These are phyloP conservation scores for Stenolophus ochropezus DNA, from an alignment of 2,888 invertebrate species.

Conservation along the genomic window DNA sequence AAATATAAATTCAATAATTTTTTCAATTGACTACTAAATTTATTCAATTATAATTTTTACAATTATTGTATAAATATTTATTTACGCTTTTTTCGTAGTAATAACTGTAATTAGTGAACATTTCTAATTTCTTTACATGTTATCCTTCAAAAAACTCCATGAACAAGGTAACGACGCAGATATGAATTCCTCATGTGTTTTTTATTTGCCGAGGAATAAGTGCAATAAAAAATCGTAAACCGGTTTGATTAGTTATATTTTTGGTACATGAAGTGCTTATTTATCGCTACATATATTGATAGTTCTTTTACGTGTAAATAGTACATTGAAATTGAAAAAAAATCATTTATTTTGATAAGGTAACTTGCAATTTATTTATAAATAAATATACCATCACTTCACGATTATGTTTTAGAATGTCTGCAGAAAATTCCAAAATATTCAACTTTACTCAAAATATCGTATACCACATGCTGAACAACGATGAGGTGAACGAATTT, in stretches of 20 bases:
- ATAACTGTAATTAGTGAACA: not conserved
- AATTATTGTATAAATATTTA: too few species aligned
- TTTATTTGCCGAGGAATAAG: not conserved
- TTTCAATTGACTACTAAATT: too few species aligned
- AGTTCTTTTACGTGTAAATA: too few species aligned
- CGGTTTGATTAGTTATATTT: slow-evolving; percentile 1
- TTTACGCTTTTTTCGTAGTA: too few species aligned
- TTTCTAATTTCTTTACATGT: not conserved
- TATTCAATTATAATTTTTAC: too few species aligned
- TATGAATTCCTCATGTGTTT: slow-evolving; percentile 1
- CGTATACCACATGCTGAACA: too few species aligned
- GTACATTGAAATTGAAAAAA: too few species aligned
- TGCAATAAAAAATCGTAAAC: slow-evolving; percentile 1
- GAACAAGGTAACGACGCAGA: slow-evolving; percentile 18
- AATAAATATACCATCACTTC: not conserved
- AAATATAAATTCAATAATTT: too few species aligned
- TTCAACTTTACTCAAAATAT: slow-evolving; percentile 12
- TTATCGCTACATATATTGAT: too few species aligned
- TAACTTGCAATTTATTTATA: too few species aligned
- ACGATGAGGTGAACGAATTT: not conserved
- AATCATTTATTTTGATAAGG: not conserved
- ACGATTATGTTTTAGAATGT: not conserved
- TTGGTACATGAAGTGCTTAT: too few species aligned
- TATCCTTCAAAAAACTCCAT: not conserved
- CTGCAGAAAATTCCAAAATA: not conserved